Percentiles rank a stretch among this genome's conserved stretches.
phyloP scores from a whole-genome alignment of 2,888 invertebrate genomes.

The Ormyrus labotus region DNA sequence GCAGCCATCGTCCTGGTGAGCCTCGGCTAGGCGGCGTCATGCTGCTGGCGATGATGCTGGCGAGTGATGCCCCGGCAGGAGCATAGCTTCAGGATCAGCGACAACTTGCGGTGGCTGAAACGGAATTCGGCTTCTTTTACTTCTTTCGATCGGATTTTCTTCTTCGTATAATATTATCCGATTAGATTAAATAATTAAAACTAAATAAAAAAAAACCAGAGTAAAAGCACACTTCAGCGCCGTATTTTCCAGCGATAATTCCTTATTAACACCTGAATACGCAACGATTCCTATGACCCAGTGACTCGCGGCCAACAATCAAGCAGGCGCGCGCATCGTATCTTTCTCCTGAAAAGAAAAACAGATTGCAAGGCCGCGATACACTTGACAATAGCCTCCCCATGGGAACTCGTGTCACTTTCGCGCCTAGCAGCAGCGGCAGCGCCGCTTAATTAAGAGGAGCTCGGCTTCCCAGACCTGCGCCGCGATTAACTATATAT shows the following conservation, averaged over 20 bases:
- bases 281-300: conserved; percentile 19
- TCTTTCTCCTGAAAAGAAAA: background rate
- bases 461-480: conserved; percentile 29
- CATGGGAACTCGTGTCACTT: conserved; percentile 47
- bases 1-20: background rate
- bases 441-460: conserved; percentile 37
- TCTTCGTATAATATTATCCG: too few relatives aligned
- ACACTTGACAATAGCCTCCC: background rate
- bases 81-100: conserved; percentile 34
- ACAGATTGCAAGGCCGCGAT: conserved; percentile 43
- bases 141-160: background rate
- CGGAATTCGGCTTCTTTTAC: background rate
- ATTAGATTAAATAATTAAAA: too few relatives aligned
- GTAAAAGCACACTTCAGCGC: too few relatives aligned
- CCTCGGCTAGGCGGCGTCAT: conserved; percentile 30
- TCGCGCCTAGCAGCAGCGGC: conserved; percentile 16
- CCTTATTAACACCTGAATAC: too few relatives aligned
- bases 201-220: too few relatives aligned
- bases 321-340: too few relatives aligned
- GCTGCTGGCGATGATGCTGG: conserved; percentile 25
- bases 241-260: too few relatives aligned
- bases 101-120: background rate
- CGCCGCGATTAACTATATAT: background rate
- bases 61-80: conserved; percentile 2
- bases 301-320: background rate